phyloP scores from a whole-genome alignment of 2,113 vertebrate genomes.

The Limnothrissa miodon region DNA sequence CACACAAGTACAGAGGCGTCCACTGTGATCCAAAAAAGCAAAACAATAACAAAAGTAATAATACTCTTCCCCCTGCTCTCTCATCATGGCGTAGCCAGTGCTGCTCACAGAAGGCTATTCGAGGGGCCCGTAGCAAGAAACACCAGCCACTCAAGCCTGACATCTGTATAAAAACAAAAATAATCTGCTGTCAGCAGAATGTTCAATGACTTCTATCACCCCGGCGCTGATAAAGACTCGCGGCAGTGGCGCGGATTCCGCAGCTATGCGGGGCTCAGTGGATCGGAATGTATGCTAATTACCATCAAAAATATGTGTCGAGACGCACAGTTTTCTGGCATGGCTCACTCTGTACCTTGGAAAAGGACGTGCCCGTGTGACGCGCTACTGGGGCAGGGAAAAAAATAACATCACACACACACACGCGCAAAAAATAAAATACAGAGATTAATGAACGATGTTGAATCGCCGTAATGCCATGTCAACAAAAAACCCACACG shows the following conservation, averaged over 20 bases:
- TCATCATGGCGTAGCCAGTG: not conserved
- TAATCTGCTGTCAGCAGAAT: constrained; percentile 87
- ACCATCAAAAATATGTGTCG: constrained; percentile 78
- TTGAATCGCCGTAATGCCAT: constrained; percentile 70
- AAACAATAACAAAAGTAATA: constrained; percentile 5
- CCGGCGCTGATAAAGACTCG: constrained; percentile 70
- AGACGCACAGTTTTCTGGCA: constrained; percentile 69
- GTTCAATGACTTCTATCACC: constrained; percentile 79
- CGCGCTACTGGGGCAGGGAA: not conserved
- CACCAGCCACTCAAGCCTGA: constrained; percentile 76
- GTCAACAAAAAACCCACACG: constrained; percentile 68
- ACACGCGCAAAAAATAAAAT: constrained; percentile 26
- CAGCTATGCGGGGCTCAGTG: constrained; percentile 85
- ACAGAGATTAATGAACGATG: constrained; percentile 72
- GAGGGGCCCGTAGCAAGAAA: constrained; percentile 57
- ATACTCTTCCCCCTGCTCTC: not conserved
- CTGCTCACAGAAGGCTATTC: not conserved
- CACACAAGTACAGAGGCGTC: not conserved
- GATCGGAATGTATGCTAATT: constrained; percentile 98
- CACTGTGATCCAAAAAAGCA: constrained; percentile 14
- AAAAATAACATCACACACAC: constrained; percentile 46
- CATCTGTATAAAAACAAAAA: constrained; percentile 86
- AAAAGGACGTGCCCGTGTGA: constrained; percentile 60
- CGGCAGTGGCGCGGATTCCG: constrained; percentile 71
- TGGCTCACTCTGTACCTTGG: constrained; percentile 63